Evolutionary conservation across 2,113 vertebrate species (phyloP).

Genomic region (Vireo altiloquus): DNA sequence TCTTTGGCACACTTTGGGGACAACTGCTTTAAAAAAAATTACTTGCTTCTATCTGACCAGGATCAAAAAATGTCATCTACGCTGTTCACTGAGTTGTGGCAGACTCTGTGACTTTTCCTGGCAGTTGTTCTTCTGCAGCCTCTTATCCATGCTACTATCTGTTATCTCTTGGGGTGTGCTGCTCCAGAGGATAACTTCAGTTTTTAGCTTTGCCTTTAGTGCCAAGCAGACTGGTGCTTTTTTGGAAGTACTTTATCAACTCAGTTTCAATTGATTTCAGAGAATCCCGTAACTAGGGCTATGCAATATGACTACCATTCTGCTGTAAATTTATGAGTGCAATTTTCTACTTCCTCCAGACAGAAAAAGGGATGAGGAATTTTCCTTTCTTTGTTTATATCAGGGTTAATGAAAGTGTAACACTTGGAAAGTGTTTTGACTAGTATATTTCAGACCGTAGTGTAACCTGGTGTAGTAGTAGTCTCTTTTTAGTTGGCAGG

Average conservation of each 20-base stretch:
- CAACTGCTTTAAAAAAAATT: neutral
- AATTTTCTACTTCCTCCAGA: neutral
- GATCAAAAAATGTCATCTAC: neutral
- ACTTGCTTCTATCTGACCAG: neutral
- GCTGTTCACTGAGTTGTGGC: neutral
- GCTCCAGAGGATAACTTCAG: neutral
- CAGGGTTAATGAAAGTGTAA: neutral
- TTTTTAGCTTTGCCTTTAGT: neutral
- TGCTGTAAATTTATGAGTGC: neutral
- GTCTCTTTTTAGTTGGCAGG: neutral
- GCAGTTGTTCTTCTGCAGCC: neutral
- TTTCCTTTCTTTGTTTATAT: neutral
- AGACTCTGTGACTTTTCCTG: neutral
- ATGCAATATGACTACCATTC: neutral
- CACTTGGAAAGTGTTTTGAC: neutral
- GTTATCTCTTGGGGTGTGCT: neutral
- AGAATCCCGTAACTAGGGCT: neutral
- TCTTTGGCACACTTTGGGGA: neutral
- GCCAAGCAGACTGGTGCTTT: neutral
- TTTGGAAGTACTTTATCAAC: neutral
- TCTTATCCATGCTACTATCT: neutral
- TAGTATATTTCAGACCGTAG: neutral
- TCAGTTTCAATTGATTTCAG: neutral
- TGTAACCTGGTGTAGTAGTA: neutral
- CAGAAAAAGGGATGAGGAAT: neutral